Percentiles rank a stretch among this genome's conserved stretches.
phyloP scores from a whole-genome alignment of 1,140 invertebrate species.

The Eufriesea mexicana region DNA sequence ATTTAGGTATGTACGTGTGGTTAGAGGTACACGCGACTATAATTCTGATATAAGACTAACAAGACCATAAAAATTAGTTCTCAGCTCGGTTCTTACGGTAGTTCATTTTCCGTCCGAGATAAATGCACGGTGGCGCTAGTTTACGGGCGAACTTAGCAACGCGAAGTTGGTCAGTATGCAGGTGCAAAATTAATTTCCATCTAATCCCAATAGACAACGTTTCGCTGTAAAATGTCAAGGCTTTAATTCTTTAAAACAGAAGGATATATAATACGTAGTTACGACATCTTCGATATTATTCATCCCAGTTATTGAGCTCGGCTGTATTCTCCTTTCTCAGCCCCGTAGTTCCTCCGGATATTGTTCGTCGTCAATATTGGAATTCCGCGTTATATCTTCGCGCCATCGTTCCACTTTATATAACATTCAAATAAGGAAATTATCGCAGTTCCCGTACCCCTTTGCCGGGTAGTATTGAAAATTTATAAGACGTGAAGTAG shows the following conservation, averaged over 20 bases:
- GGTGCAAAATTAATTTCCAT: not conserved
- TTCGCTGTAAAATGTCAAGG: slow-evolving; percentile 4
- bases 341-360: slow-evolving; percentile 55
- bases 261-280: slow-evolving; percentile 55
- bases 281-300: slow-evolving; percentile 64
- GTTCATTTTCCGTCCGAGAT: not conserved
- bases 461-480: not conserved
- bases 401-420: slow-evolving; percentile 52
- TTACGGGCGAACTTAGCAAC: not conserved
- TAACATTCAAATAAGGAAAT: slow-evolving; percentile 65
- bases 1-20: not conserved
- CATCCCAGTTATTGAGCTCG: slow-evolving; percentile 62
- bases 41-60: not conserved
- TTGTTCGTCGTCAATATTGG: slow-evolving; percentile 68
- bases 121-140: not conserved
- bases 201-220: too few species aligned
- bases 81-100: not conserved
- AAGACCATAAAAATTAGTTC: not conserved
- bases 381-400: slow-evolving; percentile 61
- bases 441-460: slow-evolving; percentile 28
- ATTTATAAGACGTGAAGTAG: not conserved
- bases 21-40: not conserved
- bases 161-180: too few species aligned
- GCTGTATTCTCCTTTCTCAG: slow-evolving; percentile 55
- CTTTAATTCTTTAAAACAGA: slow-evolving; percentile 35